A percentile compares a stretch with the other conserved stretches of the same genome.
These are phyloP conservation scores for Drosophila azteca DNA, from an alignment of 1,140 invertebrate genomes.

Conservation along the genomic window DNA sequence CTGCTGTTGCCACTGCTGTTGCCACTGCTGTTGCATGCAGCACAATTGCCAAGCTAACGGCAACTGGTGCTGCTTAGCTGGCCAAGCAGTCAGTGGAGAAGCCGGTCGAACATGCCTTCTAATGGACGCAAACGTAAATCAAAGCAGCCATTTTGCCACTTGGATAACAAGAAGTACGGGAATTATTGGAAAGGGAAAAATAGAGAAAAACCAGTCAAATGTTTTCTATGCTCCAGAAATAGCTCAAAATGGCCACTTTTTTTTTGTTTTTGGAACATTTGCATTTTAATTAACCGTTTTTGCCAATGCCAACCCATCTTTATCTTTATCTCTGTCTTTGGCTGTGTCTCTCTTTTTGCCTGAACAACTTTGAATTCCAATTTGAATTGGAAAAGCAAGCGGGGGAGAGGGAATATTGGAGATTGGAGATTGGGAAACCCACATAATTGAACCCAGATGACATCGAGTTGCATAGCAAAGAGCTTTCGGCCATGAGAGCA, in stretches of 20 bases:
- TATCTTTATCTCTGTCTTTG: slow-evolving; percentile 15
- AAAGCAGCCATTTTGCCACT: slow-evolving; percentile 75
- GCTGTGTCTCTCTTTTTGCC: slow-evolving; percentile 3
- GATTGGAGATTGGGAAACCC: slow-evolving; percentile 8
- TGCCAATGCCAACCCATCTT: slow-evolving; percentile 29
- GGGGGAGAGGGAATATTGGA: slow-evolving; percentile 17
- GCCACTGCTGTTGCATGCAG: slow-evolving; percentile 60
- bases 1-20: slow-evolving; percentile 12
- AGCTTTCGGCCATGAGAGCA: slow-evolving; percentile 18
- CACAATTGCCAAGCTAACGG: slow-evolving; percentile 65
- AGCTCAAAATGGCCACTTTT: slow-evolving; percentile 17
- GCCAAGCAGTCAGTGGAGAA: slow-evolving; percentile 62
- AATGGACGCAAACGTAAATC: slow-evolving; percentile 77
- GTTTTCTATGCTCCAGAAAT: background rate
- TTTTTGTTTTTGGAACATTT: slow-evolving; percentile 52
- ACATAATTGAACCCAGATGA: slow-evolving; percentile 73
- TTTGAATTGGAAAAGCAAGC: slow-evolving; percentile 15
- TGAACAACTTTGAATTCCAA: slow-evolving; percentile 20
- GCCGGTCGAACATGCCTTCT: slow-evolving; percentile 73
- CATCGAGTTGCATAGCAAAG: slow-evolving; percentile 50
- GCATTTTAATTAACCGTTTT: slow-evolving; percentile 71
- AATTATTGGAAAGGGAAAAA: slow-evolving; percentile 22
- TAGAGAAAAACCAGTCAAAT: background rate
- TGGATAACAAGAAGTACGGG: slow-evolving; percentile 56
- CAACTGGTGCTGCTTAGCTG: slow-evolving; percentile 76